Conservation (phyloP, 2,888 invertebrate species). For the Nysson spinosus region DNA sequence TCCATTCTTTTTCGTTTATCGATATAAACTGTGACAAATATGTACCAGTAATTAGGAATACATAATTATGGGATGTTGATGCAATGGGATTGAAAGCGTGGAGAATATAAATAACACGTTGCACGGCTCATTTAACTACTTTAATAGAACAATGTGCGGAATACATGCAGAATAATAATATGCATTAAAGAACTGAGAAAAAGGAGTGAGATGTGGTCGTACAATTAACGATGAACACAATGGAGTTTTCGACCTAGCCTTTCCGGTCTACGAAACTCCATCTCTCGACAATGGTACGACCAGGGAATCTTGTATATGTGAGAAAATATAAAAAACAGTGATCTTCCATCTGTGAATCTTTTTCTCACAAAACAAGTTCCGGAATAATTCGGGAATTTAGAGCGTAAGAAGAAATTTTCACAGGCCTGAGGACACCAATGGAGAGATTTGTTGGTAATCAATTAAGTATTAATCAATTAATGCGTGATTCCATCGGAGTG, state of each 20-base stretch:
- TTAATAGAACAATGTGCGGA: no score
- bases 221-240: conserved; percentile 11
- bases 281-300: not conserved
- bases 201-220: conserved; percentile 12
- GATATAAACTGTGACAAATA: no score
- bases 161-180: no score
- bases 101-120: no score
- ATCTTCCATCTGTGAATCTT: not conserved
- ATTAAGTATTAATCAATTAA: conserved; percentile 31
- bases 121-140: no score
- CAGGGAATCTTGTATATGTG: not conserved
- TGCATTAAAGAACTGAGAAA: conserved; percentile 1
- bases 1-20: no score
- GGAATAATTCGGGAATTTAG: conserved; percentile 1
- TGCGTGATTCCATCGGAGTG: conserved; percentile 63
- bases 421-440: conserved; percentile 27
- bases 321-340: no score
- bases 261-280: not conserved
- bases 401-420: conserved; percentile 24
- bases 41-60: no score
- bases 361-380: not conserved
- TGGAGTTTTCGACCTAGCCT: conserved; percentile 4
- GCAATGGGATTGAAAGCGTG: no score
- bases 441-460: conserved; percentile 39
- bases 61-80: no score